These are phyloP conservation scores for Spodoptera exigua DNA, from an alignment of 2,888 invertebrate genomes.

Conservation along the genomic window DNA sequence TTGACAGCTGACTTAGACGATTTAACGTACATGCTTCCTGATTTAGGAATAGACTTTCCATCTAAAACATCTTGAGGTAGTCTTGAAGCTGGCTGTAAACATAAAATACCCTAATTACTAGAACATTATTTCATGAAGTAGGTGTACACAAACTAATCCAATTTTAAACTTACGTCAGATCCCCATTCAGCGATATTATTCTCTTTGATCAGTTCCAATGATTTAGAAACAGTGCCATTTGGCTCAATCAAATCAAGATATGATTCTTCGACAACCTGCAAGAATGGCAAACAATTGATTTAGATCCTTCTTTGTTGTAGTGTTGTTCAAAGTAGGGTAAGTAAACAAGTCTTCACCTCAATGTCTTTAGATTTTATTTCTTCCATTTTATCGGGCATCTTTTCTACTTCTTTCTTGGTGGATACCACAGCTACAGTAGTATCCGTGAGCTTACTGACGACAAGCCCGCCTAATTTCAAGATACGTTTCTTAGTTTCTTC, in stretches of 20 bases:
- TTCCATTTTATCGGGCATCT: constrained; percentile 90
- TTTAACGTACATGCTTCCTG: constrained; percentile 90
- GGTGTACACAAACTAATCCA: too few species aligned
- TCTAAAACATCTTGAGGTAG: constrained; percentile 88
- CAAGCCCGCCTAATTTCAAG: constrained; percentile 93
- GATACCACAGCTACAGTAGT: constrained; percentile 94
- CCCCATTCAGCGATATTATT: constrained; percentile 96
- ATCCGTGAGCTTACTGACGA: constrained; percentile 90
- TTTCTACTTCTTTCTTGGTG: constrained; percentile 91
- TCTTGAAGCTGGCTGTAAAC: constrained; percentile 80
- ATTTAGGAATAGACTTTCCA: constrained; percentile 87
- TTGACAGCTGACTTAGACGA: constrained; percentile 79
- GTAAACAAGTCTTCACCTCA: constrained; percentile 85
- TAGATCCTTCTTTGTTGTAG: background rate
- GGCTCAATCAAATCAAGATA: constrained; percentile 92
- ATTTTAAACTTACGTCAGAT: constrained; percentile 90
- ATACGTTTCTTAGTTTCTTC: constrained; percentile 92
- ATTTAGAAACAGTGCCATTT: constrained; percentile 89
- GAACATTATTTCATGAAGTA: background rate
- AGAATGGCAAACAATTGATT: background rate
- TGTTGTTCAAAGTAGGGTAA: background rate
- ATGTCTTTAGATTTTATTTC: constrained; percentile 92
- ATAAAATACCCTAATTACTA: constrained; percentile 18
- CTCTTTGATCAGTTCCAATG: constrained; percentile 91
- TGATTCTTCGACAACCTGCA: constrained; percentile 92